phyloP scores from a whole-genome alignment of 2,113 vertebrate species.

The Turdus rufiventris region DNA sequence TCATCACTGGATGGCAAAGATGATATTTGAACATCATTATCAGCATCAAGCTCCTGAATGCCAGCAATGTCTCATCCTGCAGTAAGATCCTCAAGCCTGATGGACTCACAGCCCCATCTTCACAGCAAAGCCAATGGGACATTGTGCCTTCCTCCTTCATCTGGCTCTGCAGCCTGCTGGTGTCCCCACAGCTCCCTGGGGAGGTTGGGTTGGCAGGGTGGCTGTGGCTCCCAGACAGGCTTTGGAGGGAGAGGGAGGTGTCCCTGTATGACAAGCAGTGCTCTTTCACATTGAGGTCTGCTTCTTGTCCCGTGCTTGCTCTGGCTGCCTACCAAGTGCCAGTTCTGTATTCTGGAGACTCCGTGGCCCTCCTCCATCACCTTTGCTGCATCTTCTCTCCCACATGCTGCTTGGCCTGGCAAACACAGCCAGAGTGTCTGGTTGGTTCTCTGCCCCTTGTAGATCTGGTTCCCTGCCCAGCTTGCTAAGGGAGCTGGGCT shows the following conservation, averaged over 20 bases:
- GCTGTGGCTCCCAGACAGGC: rapidly evolving
- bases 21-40: not conserved
- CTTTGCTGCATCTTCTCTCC: not conserved
- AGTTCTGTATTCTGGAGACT: not conserved
- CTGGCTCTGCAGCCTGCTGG: not conserved
- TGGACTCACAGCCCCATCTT: not conserved
- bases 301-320: not conserved
- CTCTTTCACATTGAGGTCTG: not conserved
- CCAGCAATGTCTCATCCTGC: not conserved
- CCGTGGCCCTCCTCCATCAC: rapidly evolving
- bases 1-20: not conserved
- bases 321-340: not conserved
- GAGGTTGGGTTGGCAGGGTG: not conserved
- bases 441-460: not conserved
- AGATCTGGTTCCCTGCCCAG: not conserved
- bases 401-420: not conserved
- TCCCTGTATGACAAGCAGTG: not conserved
- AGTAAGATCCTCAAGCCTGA: not conserved
- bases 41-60: not conserved
- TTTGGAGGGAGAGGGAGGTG: not conserved
- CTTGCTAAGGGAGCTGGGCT: not conserved
- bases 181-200: rapidly evolving
- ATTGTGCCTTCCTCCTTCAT: not conserved
- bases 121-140: not conserved
- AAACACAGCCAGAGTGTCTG: not conserved